Evolutionary conservation across 2,113 vertebrate species (phyloP).

Genomic region (Plectropomus leopardus): DNA sequence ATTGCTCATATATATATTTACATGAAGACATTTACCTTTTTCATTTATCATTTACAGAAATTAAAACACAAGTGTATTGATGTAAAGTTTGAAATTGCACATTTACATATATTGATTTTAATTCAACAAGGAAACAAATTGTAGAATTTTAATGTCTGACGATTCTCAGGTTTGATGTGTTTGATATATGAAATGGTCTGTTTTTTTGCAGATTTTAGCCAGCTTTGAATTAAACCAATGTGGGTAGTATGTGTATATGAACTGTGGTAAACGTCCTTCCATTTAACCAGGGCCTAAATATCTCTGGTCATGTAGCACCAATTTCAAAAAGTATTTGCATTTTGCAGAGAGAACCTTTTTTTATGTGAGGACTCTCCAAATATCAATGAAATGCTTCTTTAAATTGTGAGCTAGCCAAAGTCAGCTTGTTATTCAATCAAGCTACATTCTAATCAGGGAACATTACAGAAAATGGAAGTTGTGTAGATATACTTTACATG

Average conservation of each 20-base stretch:
- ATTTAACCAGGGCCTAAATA: too few relatives aligned
- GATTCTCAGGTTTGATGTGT: not conserved
- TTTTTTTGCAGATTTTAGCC: too few relatives aligned
- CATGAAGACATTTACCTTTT: not conserved
- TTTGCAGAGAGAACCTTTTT: too few relatives aligned
- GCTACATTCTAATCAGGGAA: not conserved
- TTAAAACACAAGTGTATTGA: not conserved
- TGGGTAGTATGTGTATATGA: too few relatives aligned
- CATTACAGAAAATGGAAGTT: not conserved
- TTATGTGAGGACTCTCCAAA: too few relatives aligned
- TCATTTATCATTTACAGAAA: not conserved
- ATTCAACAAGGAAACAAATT: not conserved
- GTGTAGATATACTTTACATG: not conserved
- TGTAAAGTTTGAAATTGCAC: not conserved
- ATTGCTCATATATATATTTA: not conserved
- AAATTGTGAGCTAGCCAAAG: not conserved
- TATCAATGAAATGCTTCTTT: too few relatives aligned
- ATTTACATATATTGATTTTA: not conserved
- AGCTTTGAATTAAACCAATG: too few relatives aligned
- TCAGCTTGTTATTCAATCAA: not conserved
- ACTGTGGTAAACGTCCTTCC: too few relatives aligned
- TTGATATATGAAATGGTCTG: too few relatives aligned
- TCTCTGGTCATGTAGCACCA: too few relatives aligned
- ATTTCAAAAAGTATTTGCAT: too few relatives aligned
- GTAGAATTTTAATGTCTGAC: not conserved